Percentiles rank a stretch among this genome's conserved stretches.
These are phyloP conservation scores for Zygothrica quintamaculata DNA, from an alignment of 2,888 invertebrate genomes.

Conservation along the genomic window DNA sequence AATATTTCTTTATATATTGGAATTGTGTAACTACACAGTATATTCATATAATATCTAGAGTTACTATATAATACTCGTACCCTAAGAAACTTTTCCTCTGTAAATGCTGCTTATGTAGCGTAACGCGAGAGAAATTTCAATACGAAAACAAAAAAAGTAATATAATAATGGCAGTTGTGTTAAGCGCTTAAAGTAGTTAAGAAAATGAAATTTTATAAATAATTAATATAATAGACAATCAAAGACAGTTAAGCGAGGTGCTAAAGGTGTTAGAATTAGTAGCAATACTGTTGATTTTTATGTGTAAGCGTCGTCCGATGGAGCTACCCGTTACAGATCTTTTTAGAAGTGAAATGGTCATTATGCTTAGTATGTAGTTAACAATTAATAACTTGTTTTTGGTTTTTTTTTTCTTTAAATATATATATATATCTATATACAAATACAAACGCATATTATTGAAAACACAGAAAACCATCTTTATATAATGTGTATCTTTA, in stretches of 20 bases:
- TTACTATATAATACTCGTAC: constrained; percentile 36
- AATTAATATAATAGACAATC: constrained; percentile 13
- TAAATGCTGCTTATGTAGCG: constrained; percentile 30
- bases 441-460: constrained; percentile 58
- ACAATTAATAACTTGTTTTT: constrained; percentile 58
- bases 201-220: no score
- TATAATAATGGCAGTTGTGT: constrained; percentile 67
- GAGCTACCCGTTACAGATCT: constrained; percentile 9
- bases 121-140: constrained; percentile 29
- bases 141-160: constrained; percentile 60
- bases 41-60: constrained; percentile 34
- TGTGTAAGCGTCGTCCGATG: constrained; percentile 20
- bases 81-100: constrained; percentile 17
- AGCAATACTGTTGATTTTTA: constrained; percentile 64
- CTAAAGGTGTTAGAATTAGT: constrained; percentile 40
- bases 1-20: constrained; percentile 29
- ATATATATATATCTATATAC: constrained; percentile 56
- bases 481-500: constrained; percentile 42
- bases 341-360: constrained; percentile 58
- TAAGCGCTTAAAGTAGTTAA: constrained; percentile 69
- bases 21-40: constrained; percentile 26
- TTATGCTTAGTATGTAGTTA: constrained; percentile 77
- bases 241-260: constrained; percentile 32
- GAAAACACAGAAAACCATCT: constrained; percentile 77
- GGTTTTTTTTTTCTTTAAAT: constrained; percentile 15